Evolutionary conservation across 2,113 vertebrate genomes (phyloP), one percentile per base, ranked within the genome.

Genomic region (Triplophysa siluroides): DNA sequence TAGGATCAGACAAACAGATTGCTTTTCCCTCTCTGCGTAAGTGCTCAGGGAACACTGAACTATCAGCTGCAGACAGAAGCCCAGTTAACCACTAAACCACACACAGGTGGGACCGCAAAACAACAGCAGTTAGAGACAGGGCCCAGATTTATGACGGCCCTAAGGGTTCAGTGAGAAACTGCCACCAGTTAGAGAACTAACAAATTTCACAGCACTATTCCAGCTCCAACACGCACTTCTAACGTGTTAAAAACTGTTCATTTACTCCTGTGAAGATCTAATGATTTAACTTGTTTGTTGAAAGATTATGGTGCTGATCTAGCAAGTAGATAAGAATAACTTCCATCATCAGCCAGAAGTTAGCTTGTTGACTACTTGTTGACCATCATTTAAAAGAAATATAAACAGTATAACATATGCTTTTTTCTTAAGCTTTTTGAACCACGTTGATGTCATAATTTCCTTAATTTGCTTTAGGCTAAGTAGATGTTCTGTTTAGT

Each of bases 61-160:
- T 85, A 87, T 87, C 86, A 86, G 86, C 85, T 84, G 85, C 72
- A 89, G 86, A 89, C 86, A 88, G 88, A 87, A 85, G 86, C 86
- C 83, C 85, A 85, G 90, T 92, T 92, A 92, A 92, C 92, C 92
- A 91, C 91, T 91, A 91, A 93, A 93, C 90, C 91, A 92, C 90
- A 86, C 91, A 88, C 91, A 92, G 91, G 92, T 93, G 91, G 91
- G 91, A 92, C 87, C 79, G 84, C 90, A 91, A 92, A 92, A 92
- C 89, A 92, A 92, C 91, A 92, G 90, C 89, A 87, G 85, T 81
- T 82, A 50, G 84, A 92, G 91, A 92, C 92, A 90, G 89, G 87
- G 87, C 81, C 78, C 87, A 90, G 92, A 93, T 93, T 93, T 93
- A 93, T 81, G 87, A 89, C 61, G 33, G 83, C 88, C 89, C 70